Evolutionary conservation across 2,113 vertebrate genomes (phyloP).

Genomic region (Cavia porcellus): DNA sequence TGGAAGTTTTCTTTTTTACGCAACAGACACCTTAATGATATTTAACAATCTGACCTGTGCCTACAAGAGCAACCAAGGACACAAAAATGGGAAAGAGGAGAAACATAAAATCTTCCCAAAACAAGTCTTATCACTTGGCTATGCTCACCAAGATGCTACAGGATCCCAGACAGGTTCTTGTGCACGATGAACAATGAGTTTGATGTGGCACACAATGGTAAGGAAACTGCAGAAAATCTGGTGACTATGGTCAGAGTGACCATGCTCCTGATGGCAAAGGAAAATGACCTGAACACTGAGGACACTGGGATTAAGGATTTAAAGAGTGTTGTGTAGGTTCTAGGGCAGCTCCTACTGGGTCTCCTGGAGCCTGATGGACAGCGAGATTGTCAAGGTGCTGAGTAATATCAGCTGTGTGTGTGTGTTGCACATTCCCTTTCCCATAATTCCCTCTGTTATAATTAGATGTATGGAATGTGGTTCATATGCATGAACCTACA

Average conservation of each 20-base stretch:
- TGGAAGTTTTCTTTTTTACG: not conserved
- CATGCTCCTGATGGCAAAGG: not conserved
- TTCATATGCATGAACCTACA: not conserved
- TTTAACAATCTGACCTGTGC: not conserved
- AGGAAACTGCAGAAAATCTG: not conserved
- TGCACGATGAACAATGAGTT: not conserved
- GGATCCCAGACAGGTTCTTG: not conserved
- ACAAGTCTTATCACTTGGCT: not conserved
- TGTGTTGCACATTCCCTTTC: not conserved
- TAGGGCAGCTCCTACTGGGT: not conserved
- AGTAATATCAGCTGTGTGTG: not conserved
- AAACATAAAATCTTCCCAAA: not conserved
- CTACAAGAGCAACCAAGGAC: not conserved
- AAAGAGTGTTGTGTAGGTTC: not conserved
- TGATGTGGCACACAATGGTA: not conserved
- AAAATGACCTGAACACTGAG: not conserved
- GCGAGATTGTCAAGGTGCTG: not conserved
- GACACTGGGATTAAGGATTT: not conserved
- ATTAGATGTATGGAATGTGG: not conserved
- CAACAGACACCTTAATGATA: not conserved
- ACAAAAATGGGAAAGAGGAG: not conserved
- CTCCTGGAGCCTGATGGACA: not conserved
- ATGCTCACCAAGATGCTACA: not conserved
- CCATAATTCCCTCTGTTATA: not conserved
- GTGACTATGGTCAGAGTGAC: not conserved